Conservation (phyloP, 2,797 vertebrate genomes). For the Pipistrellus kuhlii region DNA sequence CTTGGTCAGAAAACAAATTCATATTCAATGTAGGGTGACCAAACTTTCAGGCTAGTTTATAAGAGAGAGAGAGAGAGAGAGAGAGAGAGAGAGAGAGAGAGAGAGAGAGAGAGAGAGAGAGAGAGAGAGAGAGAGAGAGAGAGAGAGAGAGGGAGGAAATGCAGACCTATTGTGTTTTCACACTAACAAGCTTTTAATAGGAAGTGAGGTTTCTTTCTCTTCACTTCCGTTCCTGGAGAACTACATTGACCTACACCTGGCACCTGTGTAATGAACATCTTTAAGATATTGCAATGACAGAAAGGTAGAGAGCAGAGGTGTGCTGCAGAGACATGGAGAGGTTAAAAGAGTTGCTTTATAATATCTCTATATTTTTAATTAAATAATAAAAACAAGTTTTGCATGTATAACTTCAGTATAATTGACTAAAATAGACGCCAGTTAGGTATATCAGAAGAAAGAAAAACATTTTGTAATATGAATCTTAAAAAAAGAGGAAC, state of each 20-base stretch:
- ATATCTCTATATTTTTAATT: background rate
- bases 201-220: slow-evolving; percentile 28
- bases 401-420: background rate
- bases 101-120: background rate
- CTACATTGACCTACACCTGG: background rate
- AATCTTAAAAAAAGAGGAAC: background rate
- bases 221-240: background rate
- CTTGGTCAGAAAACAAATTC: slow-evolving; percentile 66
- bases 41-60: background rate
- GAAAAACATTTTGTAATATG: background rate
- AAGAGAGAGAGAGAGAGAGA: background rate
- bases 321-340: background rate
- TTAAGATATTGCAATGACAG: background rate
- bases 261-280: slow-evolving; percentile 4
- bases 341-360: slow-evolving; percentile 19
- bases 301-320: background rate
- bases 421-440: slow-evolving; percentile 17
- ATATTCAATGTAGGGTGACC: slow-evolving; percentile 13
- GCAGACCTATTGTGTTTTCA: slow-evolving; percentile 22
- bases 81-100: background rate
- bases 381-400: slow-evolving; percentile 25
- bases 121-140: background rate
- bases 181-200: slow-evolving; percentile 52
- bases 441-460: background rate
- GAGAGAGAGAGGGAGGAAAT: background rate